Evolutionary conservation across 1,140 invertebrate genomes (phyloP).

Genomic region (Drosophila repletoides): DNA sequence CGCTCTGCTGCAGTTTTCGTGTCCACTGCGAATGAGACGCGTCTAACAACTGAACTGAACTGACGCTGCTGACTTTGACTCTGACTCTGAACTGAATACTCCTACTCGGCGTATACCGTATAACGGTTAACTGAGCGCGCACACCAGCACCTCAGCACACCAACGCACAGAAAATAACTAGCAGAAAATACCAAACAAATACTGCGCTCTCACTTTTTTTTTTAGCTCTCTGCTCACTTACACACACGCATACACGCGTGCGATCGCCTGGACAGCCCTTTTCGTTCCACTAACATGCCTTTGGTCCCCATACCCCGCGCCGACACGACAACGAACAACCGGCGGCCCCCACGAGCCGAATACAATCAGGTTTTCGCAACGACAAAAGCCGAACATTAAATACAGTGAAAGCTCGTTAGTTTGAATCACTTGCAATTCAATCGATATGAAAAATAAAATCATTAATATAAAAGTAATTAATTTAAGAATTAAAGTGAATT

Average conservation of each 20-base stretch:
- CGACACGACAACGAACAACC: background rate
- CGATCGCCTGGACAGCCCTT: conserved; percentile 38
- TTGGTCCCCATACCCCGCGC: background rate
- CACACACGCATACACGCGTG: background rate
- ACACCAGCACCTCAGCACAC: background rate
- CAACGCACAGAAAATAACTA: background rate
- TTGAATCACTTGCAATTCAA: no score
- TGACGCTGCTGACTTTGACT: conserved; percentile 40
- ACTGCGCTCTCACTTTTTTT: conserved; percentile 9
- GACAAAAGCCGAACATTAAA: conserved; percentile 9
- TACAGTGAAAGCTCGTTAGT: background rate
- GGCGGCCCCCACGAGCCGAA: background rate
- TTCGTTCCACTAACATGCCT: conserved; percentile 4
- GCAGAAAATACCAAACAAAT: conserved; percentile 26
- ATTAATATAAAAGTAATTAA: no score
- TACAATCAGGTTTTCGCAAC: conserved; percentile 26
- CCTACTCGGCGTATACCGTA: conserved; percentile 27
- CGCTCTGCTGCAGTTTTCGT: conserved; percentile 24
- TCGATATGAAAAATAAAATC: no score
- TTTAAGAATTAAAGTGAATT: no score
- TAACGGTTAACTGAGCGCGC: conserved; percentile 38
- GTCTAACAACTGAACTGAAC: conserved; percentile 51
- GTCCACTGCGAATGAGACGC: conserved; percentile 61
- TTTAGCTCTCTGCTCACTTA: conserved; percentile 8
- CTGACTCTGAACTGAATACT: conserved; percentile 26